Evolutionary conservation across 2,113 vertebrate genomes (phyloP), one percentile per base, ranked within the genome.

Genomic region (Leuciscus idus): DNA sequence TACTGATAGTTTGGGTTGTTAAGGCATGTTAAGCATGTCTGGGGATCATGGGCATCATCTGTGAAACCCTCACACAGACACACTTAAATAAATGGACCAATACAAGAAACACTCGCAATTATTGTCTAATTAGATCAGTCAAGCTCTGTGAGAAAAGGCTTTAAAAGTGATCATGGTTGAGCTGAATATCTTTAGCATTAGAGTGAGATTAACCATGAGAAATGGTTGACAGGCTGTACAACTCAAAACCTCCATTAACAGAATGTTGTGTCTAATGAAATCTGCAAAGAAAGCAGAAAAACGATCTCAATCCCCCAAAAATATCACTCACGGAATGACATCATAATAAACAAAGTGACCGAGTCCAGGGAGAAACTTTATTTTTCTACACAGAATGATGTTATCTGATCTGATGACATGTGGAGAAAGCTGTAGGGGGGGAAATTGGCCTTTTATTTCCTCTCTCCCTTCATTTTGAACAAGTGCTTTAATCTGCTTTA

Each of bases 21-120:
- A 92, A 91, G 87, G 87, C 87, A 36, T 90, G 87, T 89, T 84
- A 90, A 90, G 90, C 90, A 91, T 72, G 70, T 66, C 59, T 70
- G n/a, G 81, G 88, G 83, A 81, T 81, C 76, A 79, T 39, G 36
- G 36, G 36, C 36, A 7, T 39, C 36, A 77, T 84, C 55, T 17
- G 17, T 75, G 57, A 66, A 82, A 55, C 68, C 75, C 62, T 80
- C 76, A 75, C 43, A 75, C 73, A 81, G 52, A 76, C 81, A 84
- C 48, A 84, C 83, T 64, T 28, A 80, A 61, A 66, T 7, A 82
- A 19, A 48, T 30, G 30, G 9, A 48, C 4, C 30, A 13, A 50
- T 23, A 75, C 28, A 57, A 64, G 36, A 82, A 82, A 62, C 39
- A 8, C 21, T 15, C 4, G 7, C 7, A 82, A n/a, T 15, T 48